Percentiles rank a stretch among this genome's conserved stretches.
phyloP scores from a whole-genome alignment of 2,113 vertebrate genomes.

The Brachirus orientalis region DNA sequence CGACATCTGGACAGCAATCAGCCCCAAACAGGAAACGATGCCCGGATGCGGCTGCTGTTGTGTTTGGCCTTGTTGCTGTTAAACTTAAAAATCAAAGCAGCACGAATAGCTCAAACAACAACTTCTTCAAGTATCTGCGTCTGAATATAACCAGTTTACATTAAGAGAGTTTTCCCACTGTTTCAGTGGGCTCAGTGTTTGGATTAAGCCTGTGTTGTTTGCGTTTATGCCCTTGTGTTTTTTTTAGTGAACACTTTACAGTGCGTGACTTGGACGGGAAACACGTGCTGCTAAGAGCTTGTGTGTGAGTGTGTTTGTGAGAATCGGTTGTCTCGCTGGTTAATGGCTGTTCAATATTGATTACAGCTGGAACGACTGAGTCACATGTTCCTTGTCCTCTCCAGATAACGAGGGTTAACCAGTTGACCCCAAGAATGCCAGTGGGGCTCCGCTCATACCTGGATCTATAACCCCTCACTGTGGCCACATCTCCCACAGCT shows the following conservation, averaged over 20 bases:
- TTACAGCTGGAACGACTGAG: constrained; percentile 62
- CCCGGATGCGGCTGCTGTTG: constrained; percentile 71
- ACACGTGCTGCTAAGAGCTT: constrained; percentile 38
- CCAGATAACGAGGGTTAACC: constrained; percentile 76
- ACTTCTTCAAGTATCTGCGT: constrained; percentile 52
- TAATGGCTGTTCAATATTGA: constrained; percentile 77
- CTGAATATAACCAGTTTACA: constrained; percentile 72
- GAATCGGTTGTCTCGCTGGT: constrained; percentile 60
- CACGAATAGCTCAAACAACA: constrained; percentile 60
- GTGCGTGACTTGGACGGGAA: constrained; percentile 43
- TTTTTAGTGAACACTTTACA: constrained; percentile 42
- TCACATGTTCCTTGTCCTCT: constrained; percentile 65
- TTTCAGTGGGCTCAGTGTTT: constrained; percentile 51
- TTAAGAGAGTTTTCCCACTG: constrained; percentile 66
- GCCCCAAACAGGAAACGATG: constrained; percentile 76
- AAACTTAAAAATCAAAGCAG: constrained; percentile 69
- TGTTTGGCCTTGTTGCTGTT: constrained; percentile 55
- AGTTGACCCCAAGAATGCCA: constrained; percentile 72
- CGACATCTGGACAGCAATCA: constrained; percentile 77
- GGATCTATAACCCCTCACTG: constrained; percentile 2
- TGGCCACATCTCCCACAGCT: constrained; percentile 26
- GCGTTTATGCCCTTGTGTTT: constrained; percentile 41
- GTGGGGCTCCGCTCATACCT: constrained; percentile 51
- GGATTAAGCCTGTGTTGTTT: constrained; percentile 64
- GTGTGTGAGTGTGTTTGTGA: constrained; percentile 20